These are phyloP conservation scores for Exocentrus adspersus DNA, from an alignment of 2,888 invertebrate species.

Conservation along the genomic window DNA sequence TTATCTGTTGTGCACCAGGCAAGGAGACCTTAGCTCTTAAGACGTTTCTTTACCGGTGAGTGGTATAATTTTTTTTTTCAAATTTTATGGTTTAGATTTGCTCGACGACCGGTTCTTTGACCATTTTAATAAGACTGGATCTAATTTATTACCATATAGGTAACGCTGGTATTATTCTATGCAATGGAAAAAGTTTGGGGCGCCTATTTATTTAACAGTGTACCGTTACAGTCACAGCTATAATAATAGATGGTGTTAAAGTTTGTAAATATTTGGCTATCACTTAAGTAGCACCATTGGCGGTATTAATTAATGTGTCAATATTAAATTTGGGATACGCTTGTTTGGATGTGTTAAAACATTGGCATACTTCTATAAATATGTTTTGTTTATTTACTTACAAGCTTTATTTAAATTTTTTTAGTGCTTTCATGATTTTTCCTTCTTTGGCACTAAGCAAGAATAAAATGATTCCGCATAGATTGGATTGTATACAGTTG, in stretches of 20 bases:
- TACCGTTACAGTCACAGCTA: not conserved
- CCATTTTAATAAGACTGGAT: not conserved
- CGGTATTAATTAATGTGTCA: too few relatives aligned
- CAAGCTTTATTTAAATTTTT: too few relatives aligned
- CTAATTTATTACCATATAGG: not conserved
- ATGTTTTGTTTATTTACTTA: too few relatives aligned
- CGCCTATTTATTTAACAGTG: not conserved
- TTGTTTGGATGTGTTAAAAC: too few relatives aligned
- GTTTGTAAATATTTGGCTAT: too few relatives aligned
- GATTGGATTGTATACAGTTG: too few relatives aligned
- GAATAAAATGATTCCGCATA: too few relatives aligned
- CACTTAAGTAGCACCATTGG: too few relatives aligned
- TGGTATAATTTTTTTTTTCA: conserved; percentile 9
- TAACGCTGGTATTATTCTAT: not conserved
- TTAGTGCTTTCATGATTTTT: too few relatives aligned
- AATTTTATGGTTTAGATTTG: not conserved
- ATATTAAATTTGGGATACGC: too few relatives aligned
- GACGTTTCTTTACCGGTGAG: conserved; percentile 15
- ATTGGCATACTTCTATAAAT: too few relatives aligned
- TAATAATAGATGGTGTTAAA: not conserved
- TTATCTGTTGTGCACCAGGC: conserved; percentile 43
- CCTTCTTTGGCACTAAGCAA: too few relatives aligned
- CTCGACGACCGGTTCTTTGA: not conserved
- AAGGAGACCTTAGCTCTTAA: conserved; percentile 14
- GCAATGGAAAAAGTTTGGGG: not conserved